phyloP scores from a whole-genome alignment of 2,888 invertebrate species.

The Phorcus lineatus region DNA sequence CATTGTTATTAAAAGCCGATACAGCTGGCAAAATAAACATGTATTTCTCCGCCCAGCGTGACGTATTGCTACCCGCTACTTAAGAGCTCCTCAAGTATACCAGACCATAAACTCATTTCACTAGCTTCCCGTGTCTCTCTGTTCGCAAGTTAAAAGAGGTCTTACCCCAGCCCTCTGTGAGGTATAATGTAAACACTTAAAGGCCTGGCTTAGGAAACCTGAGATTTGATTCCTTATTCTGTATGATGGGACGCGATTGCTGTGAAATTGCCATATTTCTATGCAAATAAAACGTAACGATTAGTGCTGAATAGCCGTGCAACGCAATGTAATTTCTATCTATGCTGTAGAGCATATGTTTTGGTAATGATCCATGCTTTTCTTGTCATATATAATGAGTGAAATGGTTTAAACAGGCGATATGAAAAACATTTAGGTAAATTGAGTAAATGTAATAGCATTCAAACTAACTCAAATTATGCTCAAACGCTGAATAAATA shows the following conservation, averaged over 20 bases:
- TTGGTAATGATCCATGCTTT: too few species aligned
- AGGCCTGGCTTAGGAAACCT: background rate
- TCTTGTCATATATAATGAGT: too few species aligned
- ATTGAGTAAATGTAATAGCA: too few species aligned
- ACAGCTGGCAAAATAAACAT: conserved; percentile 8
- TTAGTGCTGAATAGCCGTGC: too few species aligned
- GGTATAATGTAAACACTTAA: background rate
- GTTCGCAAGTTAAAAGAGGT: background rate
- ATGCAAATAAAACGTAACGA: background rate
- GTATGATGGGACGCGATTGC: background rate
- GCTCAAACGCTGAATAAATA: too few species aligned
- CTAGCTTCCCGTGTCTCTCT: background rate
- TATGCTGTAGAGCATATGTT: too few species aligned
- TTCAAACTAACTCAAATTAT: too few species aligned
- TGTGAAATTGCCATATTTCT: conserved; percentile 1
- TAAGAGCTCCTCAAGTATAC: background rate
- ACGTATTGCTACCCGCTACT: background rate
- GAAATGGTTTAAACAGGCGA: too few species aligned
- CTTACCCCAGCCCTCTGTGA: background rate
- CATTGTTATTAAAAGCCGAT: background rate
- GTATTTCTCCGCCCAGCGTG: background rate
- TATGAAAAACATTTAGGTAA: too few species aligned
- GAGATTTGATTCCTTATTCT: background rate
- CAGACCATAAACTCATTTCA: background rate
- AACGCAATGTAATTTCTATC: too few species aligned